These are phyloP conservation scores for Hartigia nigra DNA, from an alignment of 2,888 invertebrate species.

Conservation along the genomic window DNA sequence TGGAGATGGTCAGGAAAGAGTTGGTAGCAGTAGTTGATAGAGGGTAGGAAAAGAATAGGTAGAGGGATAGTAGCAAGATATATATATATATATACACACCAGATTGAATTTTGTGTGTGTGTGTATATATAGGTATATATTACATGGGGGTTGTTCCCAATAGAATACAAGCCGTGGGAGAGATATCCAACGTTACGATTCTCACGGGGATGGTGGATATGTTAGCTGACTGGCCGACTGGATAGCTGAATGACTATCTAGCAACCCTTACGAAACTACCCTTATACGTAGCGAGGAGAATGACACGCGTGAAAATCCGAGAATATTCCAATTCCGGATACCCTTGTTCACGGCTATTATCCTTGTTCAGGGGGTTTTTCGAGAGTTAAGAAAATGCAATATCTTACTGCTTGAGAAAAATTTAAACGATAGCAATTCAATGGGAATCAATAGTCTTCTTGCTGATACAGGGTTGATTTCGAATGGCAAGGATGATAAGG, in stretches of 20 bases:
- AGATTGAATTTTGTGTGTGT: too few relatives aligned
- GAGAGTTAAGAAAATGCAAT: neutral
- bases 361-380: neutral
- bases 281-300: conserved; percentile 12
- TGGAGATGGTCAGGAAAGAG: conserved; percentile 12
- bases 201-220: conserved; percentile 23
- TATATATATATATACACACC: neutral
- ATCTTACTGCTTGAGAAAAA: neutral
- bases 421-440: neutral
- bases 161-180: conserved; percentile 20
- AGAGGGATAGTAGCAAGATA: conserved; percentile 5
- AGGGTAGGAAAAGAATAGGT: conserved; percentile 15
- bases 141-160: neutral
- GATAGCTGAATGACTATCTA: neutral
- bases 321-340: conserved; percentile 1
- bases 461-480: neutral
- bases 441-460: neutral
- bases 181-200: conserved; percentile 47
- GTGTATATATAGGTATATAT: neutral
- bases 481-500: neutral
- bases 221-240: conserved; percentile 43
- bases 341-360: neutral
- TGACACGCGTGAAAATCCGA: neutral
- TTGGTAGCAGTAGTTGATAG: conserved; percentile 16
- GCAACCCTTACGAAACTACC: conserved; percentile 31